Percentiles rank a stretch among this genome's conserved stretches.
phyloP scores from a whole-genome alignment of 2,113 vertebrate species.

The Odontesthes bonariensis region DNA sequence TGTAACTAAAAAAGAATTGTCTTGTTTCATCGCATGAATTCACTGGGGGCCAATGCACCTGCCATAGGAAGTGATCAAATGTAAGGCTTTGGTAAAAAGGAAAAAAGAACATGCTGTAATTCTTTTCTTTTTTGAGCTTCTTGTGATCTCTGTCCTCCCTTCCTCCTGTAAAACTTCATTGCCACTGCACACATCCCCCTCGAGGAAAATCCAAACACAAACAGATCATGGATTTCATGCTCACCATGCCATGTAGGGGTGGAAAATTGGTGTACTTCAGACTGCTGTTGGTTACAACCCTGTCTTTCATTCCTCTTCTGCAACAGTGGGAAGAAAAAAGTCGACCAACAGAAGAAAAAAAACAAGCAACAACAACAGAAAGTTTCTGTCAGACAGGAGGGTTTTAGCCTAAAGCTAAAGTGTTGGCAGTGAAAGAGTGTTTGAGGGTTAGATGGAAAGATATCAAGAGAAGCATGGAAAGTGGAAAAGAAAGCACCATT shows the following conservation, averaged over 20 bases:
- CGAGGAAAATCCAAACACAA: constrained; percentile 32
- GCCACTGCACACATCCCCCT: constrained; percentile 24
- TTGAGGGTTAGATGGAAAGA: constrained; percentile 33
- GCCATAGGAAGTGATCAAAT: constrained; percentile 20
- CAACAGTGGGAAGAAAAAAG: constrained; percentile 19
- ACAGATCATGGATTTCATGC: constrained; percentile 53
- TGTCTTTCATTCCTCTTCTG: constrained; percentile 22
- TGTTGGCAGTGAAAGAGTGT: constrained; percentile 39
- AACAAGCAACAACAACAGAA: constrained; percentile 39
- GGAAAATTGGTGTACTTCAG: constrained; percentile 43
- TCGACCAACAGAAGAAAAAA: constrained; percentile 12
- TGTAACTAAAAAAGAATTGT: constrained; percentile 16
- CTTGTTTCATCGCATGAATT: constrained; percentile 31
- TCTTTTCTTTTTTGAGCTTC: constrained; percentile 20
- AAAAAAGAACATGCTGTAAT: constrained; percentile 26
- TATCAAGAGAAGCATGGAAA: constrained; percentile 18
- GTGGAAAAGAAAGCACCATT: constrained; percentile 30
- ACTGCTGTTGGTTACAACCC: constrained; percentile 45
- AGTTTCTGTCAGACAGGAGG: constrained; percentile 53
- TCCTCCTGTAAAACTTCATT: constrained; percentile 17
- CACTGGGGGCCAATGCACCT: not conserved
- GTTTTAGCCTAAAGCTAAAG: constrained; percentile 62
- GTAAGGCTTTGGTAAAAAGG: constrained; percentile 10
- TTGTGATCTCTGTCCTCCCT: constrained; percentile 14
- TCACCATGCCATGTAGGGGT: constrained; percentile 18